Conservation (phyloP, 2,888 invertebrate species). For the Amorpha juglandis region DNA sequence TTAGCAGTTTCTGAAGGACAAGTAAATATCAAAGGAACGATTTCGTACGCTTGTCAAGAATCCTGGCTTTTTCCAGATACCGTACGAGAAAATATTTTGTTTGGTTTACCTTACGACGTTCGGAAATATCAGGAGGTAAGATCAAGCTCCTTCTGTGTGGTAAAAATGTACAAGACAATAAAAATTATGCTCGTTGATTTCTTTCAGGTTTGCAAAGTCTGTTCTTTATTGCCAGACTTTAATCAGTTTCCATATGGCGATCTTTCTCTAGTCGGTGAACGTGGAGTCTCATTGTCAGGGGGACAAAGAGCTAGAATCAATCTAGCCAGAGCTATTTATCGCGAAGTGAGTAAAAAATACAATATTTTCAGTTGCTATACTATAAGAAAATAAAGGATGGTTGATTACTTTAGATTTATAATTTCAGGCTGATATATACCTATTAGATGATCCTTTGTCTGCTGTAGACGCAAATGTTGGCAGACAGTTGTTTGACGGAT, state of each 20-base stretch:
- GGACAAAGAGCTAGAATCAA: constrained; percentile 93
- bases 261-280: constrained; percentile 91
- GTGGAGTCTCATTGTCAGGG: constrained; percentile 91
- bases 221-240: constrained; percentile 88
- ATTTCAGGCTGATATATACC: constrained; percentile 88
- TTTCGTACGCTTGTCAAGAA: constrained; percentile 92
- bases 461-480: constrained; percentile 92
- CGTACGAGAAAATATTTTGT: constrained; percentile 92
- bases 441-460: constrained; percentile 92
- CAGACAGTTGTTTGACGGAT: constrained; percentile 89
- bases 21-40: constrained; percentile 84
- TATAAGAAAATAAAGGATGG: not conserved
- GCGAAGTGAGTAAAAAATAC: constrained; percentile 83
- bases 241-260: constrained; percentile 90
- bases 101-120: constrained; percentile 87
- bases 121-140: constrained; percentile 85
- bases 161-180: not conserved
- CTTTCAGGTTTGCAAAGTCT: constrained; percentile 85
- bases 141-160: constrained; percentile 27
- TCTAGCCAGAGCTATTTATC: constrained; percentile 90
- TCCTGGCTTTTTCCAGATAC: constrained; percentile 92
- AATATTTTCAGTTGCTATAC: not conserved
- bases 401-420: not conserved
- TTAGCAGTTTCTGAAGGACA: constrained; percentile 85
- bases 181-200: constrained; percentile 24